Base-by-base conservation (phyloP, 2,113 vertebrate species). In the Barbus barbus region DNA sequence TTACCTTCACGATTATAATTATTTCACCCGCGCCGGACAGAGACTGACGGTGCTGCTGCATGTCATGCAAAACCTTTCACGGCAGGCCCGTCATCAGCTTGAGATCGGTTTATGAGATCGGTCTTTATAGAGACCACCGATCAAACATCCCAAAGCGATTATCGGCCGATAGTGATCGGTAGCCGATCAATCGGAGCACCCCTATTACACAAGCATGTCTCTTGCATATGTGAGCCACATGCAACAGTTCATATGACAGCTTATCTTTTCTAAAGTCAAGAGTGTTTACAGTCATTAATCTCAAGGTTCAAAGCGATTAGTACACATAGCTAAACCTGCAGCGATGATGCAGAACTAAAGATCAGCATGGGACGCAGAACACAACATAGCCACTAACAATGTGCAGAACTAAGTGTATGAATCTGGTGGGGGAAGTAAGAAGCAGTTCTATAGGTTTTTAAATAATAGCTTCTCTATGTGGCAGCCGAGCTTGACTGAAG, bases 371-470 rank as follows among this genome's bases (percentile, higher is more conserved):
- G 83, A 58, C 77, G 87, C 24, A 22, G 41, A 53, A 75, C 18
- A 9, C 14, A 12, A 56, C 69, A 28, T 46, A 46, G 38, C 53
- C 41, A 13, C 26, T 9, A 9, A 63, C 18, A 13, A 73, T 63
- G 33, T 38, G 28, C 8, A 44, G 87, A 86, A 83, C 82, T 67
- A 36, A 36, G 33, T 36, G 92, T 92, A 88, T 8, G 88, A 83
- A 88, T 77, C 88, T 78, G 80, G 90, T 85, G 84, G 61, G 89
- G 91, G 85, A 90, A 87, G 86, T 20, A 78, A 88, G 87, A 87
- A 79, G 86, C 3, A 33, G 85, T 86, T 88, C 81, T 63, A 86
- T 26, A 80, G 88, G 63, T 33, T 90, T 92, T 89, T 90, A 89
- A 78, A 74, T 81, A 80, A 74, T 63, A 86, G 88, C 63, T 87